Percentiles rank a stretch among this genome's conserved stretches.
phyloP scores from a whole-genome alignment of 2,113 vertebrate genomes.

The Menura novaehollandiae region DNA sequence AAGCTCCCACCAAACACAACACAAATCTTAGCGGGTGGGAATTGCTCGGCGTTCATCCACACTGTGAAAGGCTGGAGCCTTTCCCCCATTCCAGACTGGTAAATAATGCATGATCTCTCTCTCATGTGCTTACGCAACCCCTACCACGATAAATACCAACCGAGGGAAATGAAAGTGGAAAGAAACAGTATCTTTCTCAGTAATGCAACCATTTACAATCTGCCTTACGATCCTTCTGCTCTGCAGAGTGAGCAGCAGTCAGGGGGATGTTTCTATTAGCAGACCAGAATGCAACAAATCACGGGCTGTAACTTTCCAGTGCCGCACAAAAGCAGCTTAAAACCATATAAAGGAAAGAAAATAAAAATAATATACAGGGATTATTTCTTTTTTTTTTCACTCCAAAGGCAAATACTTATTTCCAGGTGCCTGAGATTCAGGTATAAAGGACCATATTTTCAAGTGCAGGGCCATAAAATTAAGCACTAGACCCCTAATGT shows the following conservation, averaged over 20 bases:
- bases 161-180: slow-evolving; percentile 4
- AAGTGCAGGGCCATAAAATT: not conserved
- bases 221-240: slow-evolving; percentile 8
- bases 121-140: not conserved
- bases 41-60: not conserved
- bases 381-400: not conserved
- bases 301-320: not conserved
- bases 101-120: slow-evolving; percentile 21
- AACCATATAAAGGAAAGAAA: not conserved
- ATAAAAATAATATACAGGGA: not conserved
- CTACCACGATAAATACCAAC: slow-evolving; percentile 26
- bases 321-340: not conserved
- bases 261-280: slow-evolving; percentile 27
- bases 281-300: slow-evolving; percentile 28
- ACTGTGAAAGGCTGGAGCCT: not conserved
- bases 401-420: not conserved
- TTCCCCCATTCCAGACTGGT: not conserved
- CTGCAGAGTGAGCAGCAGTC: not conserved
- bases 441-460: not conserved
- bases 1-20: not conserved
- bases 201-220: slow-evolving; percentile 42
- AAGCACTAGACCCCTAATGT: not conserved
- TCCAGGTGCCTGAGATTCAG: not conserved
- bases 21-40: not conserved
- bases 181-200: not conserved